These are phyloP conservation scores for Apodemia duryi DNA, from an alignment of 2,888 invertebrate species.

Conservation along the genomic window DNA sequence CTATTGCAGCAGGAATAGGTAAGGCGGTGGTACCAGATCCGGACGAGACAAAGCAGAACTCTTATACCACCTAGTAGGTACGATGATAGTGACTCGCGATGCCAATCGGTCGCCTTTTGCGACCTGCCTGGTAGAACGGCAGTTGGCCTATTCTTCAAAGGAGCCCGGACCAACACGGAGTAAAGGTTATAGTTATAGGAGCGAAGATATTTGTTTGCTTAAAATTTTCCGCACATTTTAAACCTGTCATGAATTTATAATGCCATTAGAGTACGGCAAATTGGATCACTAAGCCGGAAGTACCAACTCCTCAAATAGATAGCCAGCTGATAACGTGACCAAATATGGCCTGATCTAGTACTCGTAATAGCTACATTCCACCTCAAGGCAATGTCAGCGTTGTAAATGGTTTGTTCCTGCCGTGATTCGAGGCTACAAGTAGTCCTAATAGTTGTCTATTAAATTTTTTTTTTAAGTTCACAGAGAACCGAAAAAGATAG, in stretches of 20 bases:
- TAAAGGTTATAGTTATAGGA: no score
- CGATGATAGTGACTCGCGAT: no score
- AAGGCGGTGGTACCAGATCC: no score
- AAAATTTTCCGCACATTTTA: not conserved
- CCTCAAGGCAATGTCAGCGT: conserved; percentile 30
- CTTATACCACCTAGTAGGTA: no score
- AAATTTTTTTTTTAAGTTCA: no score
- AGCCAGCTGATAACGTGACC: conserved; percentile 7
- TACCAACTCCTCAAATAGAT: not conserved
- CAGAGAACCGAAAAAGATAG: no score
- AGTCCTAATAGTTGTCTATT: not conserved
- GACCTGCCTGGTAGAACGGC: no score
- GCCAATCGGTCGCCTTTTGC: no score
- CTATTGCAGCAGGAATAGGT: no score
- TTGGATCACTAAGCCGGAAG: not conserved
- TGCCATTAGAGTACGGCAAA: not conserved
- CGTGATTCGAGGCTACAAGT: conserved; percentile 3
- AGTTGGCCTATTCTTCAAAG: no score
- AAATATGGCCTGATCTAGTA: conserved; percentile 29
- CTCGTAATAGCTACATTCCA: conserved; percentile 31
- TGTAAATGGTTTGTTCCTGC: conserved; percentile 26
- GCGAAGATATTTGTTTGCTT: not conserved
- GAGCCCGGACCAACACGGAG: no score
- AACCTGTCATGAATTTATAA: not conserved
- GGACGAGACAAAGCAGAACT: no score